Evolutionary conservation across 1,140 invertebrate genomes (phyloP), one percentile per base, ranked within the genome.

Genomic region (Popillia japonica): DNA sequence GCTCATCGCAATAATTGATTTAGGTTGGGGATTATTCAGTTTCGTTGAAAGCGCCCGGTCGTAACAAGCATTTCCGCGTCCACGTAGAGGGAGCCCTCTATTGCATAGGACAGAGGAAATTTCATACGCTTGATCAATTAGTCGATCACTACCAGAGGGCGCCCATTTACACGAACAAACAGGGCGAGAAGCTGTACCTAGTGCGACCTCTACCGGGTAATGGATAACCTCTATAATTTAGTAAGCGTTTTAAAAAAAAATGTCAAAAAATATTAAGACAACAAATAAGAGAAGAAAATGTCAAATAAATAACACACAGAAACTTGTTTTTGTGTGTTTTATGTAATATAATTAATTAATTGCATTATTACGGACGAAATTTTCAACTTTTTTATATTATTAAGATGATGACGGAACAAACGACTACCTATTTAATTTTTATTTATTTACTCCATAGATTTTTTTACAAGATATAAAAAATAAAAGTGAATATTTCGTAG

Each of bases 61-160:
- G 98, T 79, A 99, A 99, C 89, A 99, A 99, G 88, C 98, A 99
- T 88, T 99, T 99, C 89, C 93, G 98, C 85, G 97, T 99, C 80
- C 97, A 98, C 85, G 96, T 99, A 64, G 96, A 98, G 88, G 95
- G 96, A 80, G 93, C 92, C 40, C 91, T 96, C 76, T 99, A 97
- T 86, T 97, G 96, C 87, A 99, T 99, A 87, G 98, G 98, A 59
- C 97, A 99, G 89, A 93, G 98, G 84, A 97, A 96, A 88, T 99
- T 99, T 88, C 93, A 95, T 81, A 95, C 95, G 68, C 89, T 99
- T 83, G 97, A 99, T 87, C 97, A 98, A 87, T 90, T 99, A 79
- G 97, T 99, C 81, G 96, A 98, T 85, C 98, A 99, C 89, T 99
- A 99, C 89, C 98, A 98, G 89, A 93, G 96, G 86, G 96, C 98